Conservation (phyloP, 2,113 vertebrate genomes). For the Phyllopteryx taeniolatus region DNA sequence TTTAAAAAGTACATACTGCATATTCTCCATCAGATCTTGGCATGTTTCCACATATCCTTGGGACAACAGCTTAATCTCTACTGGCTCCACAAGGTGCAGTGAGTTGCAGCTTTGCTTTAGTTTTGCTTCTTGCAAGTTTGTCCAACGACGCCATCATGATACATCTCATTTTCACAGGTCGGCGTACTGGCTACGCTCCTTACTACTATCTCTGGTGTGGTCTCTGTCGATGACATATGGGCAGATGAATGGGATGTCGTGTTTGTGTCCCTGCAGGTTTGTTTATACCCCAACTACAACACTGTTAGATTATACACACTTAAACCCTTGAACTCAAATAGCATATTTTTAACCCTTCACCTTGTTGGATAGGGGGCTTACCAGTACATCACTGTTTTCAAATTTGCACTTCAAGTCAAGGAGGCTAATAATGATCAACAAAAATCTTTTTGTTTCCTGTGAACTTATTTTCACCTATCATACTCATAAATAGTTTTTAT, state of each 20-base stretch:
- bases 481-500: too few relatives aligned
- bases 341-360: not conserved
- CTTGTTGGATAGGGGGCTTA: not conserved
- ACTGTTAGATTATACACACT: not conserved
- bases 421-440: too few relatives aligned
- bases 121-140: not conserved
- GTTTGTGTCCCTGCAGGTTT: conserved; percentile 86
- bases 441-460: too few relatives aligned
- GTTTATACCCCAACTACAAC: conserved; percentile 20
- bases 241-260: conserved; percentile 89
- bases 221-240: conserved; percentile 88
- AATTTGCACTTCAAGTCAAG: too few relatives aligned
- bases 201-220: conserved; percentile 82
- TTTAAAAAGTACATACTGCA: too few relatives aligned
- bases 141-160: not conserved
- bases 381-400: too few relatives aligned
- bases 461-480: too few relatives aligned
- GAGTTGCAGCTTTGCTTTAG: not conserved
- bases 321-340: not conserved
- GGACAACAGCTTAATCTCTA: conserved; percentile 96
- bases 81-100: conserved; percentile 94
- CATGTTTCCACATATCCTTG: conserved; percentile 88
- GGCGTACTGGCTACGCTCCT: conserved; percentile 80
- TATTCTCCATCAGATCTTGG: conserved; percentile 79
- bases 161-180: conserved; percentile 68